Base-by-base conservation (phyloP, 2,888 invertebrate species). In the Peribatodes rhomboidaria region DNA sequence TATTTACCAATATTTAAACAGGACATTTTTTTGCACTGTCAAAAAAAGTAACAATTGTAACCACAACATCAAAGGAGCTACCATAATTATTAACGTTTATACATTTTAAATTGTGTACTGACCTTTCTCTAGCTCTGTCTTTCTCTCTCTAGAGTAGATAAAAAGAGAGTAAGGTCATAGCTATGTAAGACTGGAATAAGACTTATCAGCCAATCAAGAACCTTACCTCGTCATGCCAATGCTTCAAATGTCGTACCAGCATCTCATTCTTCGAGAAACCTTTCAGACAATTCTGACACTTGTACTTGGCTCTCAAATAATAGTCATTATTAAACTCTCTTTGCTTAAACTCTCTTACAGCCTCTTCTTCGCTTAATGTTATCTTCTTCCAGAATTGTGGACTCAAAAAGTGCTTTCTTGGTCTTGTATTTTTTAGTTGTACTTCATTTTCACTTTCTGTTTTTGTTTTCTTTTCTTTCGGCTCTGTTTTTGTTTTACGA, bases 221-320 rank as follows among this genome's bases (percentile, higher is more conserved):
- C n/a, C 73, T 78, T 71, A 90, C 90, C 83, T 88, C 85, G 76
- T 77, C 80, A 72, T 91, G 90, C 27, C 85, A 76, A 39, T 88
- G 74, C 54, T 85, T 82, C 8, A 73, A 74, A 69, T 91, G 90
- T 13, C 91, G 76, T 57, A 82, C 81, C 52, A 88, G 71, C 83
- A 89, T 91, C 47, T 89, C 85, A 39, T 83, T 82, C 33, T 87
- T 88, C 0, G 89, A 88, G 68, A 89, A 90, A 1, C 89, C 86
- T 74, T 86, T 90, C 6, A 83, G 83, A 63, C 91, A 91, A 65
- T 86, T 81, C 13, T 75, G 76, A 66, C 91, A 91, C 71, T 89
- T 88, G 55, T 75, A 86, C 1, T 80, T 74, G 0, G 89, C 86
- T 1, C 81, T 75, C 47, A 80, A 58, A 75, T 85, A 90, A 62